phyloP scores from a whole-genome alignment of 2,888 invertebrate genomes.

The Agrilus biguttatus region DNA sequence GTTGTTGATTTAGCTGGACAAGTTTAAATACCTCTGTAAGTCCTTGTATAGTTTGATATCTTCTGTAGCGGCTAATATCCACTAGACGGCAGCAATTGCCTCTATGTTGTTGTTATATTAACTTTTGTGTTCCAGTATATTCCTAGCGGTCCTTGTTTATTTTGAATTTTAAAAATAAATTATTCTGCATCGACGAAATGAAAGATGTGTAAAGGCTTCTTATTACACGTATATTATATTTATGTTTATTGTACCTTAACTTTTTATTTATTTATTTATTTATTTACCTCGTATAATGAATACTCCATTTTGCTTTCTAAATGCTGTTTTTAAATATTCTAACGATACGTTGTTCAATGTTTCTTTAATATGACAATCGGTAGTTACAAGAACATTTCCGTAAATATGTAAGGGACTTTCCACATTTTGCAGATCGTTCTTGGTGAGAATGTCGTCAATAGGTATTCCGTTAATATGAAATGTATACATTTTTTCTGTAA shows the following conservation, averaged over 20 bases:
- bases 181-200: too few relatives aligned
- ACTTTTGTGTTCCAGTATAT: too few relatives aligned
- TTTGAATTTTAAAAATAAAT: too few relatives aligned
- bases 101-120: too few relatives aligned
- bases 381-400: conserved; percentile 21
- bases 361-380: conserved; percentile 22
- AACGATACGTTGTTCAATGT: conserved; percentile 22
- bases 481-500: conserved; percentile 19
- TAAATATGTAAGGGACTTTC: conserved; percentile 19
- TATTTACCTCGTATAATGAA: conserved; percentile 18
- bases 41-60: too few relatives aligned
- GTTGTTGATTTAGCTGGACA: too few relatives aligned
- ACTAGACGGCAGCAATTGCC: too few relatives aligned
- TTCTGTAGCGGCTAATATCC: too few relatives aligned
- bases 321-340: conserved; percentile 14
- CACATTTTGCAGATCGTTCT: conserved; percentile 23
- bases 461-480: conserved; percentile 25
- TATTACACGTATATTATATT: too few relatives aligned
- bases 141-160: too few relatives aligned
- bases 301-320: conserved; percentile 12
- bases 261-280: not conserved
- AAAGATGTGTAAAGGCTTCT: not conserved
- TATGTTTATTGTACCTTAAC: not conserved
- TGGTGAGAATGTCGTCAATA: conserved; percentile 28
- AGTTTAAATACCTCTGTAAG: too few relatives aligned